A percentile compares a stretch with the other conserved stretches of the same genome.
These are phyloP conservation scores for Escarpia spicata DNA, from an alignment of 2,888 invertebrate genomes.

Conservation along the genomic window DNA sequence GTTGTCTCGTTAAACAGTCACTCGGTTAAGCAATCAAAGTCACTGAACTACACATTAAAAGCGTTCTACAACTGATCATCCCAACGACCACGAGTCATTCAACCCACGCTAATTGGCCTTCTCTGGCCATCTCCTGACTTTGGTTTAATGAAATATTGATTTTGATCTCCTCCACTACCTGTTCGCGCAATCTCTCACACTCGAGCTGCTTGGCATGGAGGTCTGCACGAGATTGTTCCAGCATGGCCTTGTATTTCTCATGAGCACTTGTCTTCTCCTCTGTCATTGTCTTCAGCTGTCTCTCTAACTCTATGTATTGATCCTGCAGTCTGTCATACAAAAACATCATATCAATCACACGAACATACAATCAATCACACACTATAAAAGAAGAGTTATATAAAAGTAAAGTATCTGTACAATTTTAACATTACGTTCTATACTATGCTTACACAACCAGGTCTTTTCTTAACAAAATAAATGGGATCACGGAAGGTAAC, in stretches of 20 bases:
- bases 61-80: not conserved
- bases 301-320: conserved; percentile 56
- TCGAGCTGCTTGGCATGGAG: conserved; percentile 49
- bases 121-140: not conserved
- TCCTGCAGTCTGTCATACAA: conserved; percentile 55
- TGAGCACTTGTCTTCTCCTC: conserved; percentile 62
- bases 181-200: conserved; percentile 49
- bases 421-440: too few species aligned
- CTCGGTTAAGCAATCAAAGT: not conserved
- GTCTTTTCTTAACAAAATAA: too few species aligned
- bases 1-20: not conserved
- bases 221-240: conserved; percentile 58
- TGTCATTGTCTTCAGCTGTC: conserved; percentile 58
- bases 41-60: not conserved
- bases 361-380: not conserved
- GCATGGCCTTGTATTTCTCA: conserved; percentile 60
- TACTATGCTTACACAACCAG: too few species aligned
- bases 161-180: conserved; percentile 19
- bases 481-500: too few species aligned
- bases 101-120: not conserved
- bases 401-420: too few species aligned
- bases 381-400: too few species aligned
- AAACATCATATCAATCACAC: not conserved
- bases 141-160: conserved; percentile 1
- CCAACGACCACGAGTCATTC: not conserved